phyloP scores from a whole-genome alignment of 2,113 vertebrate species.

The Hucho hucho region DNA sequence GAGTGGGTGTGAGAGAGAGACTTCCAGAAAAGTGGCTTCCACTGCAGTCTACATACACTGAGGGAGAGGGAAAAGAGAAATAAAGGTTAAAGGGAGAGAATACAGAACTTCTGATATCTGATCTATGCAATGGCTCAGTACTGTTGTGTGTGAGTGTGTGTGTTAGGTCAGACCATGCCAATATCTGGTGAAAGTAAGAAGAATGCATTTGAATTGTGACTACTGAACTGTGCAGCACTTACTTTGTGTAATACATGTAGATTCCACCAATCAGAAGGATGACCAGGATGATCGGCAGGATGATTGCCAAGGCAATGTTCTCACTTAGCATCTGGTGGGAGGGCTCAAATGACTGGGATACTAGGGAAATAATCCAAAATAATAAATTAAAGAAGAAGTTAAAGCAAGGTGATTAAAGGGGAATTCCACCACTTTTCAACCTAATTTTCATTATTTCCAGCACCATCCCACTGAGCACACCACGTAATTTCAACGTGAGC shows the following conservation, averaged over 20 bases:
- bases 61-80: constrained; percentile 21
- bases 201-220: neutral
- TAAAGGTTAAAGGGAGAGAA: constrained; percentile 4
- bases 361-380: constrained; percentile 55
- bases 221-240: constrained; percentile 50
- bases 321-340: constrained; percentile 87
- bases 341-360: constrained; percentile 84
- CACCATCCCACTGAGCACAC: too few relatives aligned
- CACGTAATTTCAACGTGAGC: too few relatives aligned
- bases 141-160: neutral
- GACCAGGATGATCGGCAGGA: constrained; percentile 87
- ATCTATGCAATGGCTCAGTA: neutral
- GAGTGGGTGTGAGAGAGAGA: constrained; percentile 88
- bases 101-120: neutral
- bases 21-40: constrained; percentile 89
- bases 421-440: too few relatives aligned
- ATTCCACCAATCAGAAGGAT: constrained; percentile 89
- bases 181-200: neutral
- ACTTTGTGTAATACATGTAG: constrained; percentile 94
- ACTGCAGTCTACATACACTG: constrained; percentile 81
- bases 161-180: too few relatives aligned
- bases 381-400: neutral
- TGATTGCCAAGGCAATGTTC: constrained; percentile 88
- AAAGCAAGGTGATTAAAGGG: neutral
- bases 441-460: too few relatives aligned